Evolutionary conservation across 1,140 invertebrate genomes (phyloP).

Genomic region (Kradibia gibbosae): DNA sequence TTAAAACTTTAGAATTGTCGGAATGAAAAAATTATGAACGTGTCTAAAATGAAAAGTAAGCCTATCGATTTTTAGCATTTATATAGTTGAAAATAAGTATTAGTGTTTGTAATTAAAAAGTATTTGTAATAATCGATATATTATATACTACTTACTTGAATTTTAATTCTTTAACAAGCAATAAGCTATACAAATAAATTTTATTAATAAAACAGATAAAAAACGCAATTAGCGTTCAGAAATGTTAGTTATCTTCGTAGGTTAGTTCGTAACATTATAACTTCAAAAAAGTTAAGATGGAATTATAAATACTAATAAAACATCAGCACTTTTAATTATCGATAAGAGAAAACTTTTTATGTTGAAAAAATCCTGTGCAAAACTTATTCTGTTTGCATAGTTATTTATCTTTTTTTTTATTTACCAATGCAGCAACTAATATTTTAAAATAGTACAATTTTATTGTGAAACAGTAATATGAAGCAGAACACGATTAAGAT

Average conservation of each 20-base stretch:
- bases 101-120: conserved; percentile 9
- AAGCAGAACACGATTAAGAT: too few species aligned
- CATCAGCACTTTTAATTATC: background rate
- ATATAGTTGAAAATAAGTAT: background rate
- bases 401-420: too few species aligned
- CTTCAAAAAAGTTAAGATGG: background rate
- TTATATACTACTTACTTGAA: background rate
- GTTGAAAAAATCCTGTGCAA: too few species aligned
- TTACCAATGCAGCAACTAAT: too few species aligned
- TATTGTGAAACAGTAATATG: too few species aligned
- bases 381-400: too few species aligned
- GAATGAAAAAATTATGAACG: background rate
- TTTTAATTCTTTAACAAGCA: background rate
- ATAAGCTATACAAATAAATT: too few species aligned
- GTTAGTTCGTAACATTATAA: background rate
- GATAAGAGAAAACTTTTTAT: background rate
- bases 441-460: too few species aligned
- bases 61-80: background rate
- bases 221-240: background rate
- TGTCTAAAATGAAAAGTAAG: background rate
- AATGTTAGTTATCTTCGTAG: background rate
- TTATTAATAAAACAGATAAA: conserved; percentile 14
- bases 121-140: conserved; percentile 8
- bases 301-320: background rate
- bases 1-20: background rate